phyloP scores from a whole-genome alignment of 2,888 invertebrate genomes.

The Seira sanloemensis region DNA sequence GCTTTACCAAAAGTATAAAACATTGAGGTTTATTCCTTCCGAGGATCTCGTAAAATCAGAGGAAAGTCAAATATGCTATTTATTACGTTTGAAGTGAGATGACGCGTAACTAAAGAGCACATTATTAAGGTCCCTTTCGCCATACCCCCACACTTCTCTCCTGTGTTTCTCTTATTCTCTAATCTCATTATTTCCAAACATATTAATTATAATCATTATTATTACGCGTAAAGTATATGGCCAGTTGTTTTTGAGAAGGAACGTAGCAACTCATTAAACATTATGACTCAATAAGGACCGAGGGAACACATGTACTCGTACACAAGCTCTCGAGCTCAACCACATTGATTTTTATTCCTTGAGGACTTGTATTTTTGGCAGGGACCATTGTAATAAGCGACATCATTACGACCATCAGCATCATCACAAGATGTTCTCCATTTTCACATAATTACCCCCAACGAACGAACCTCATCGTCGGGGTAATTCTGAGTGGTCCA shows the following conservation, averaged over 20 bases:
- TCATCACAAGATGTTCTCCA: slow-evolving; percentile 32
- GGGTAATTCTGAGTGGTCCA: neutral
- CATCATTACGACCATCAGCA: slow-evolving; percentile 29
- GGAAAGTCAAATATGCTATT: no score
- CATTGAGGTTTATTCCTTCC: no score
- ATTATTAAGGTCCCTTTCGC: neutral
- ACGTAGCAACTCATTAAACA: neutral
- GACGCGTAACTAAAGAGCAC: neutral
- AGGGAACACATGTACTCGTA: neutral
- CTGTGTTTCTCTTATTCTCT: neutral
- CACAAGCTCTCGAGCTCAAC: neutral
- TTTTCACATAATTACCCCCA: slow-evolving; percentile 58
- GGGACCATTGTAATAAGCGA: neutral
- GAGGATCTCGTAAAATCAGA: no score
- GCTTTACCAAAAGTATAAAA: no score
- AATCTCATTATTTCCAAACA: neutral
- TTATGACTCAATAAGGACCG: neutral
- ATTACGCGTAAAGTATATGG: neutral
- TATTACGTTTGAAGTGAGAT: neutral
- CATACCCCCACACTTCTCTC: no score
- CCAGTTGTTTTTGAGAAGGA: neutral
- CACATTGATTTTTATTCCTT: neutral
- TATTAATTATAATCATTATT: neutral
- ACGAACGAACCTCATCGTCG: slow-evolving; percentile 34
- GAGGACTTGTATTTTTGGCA: neutral